These are phyloP conservation scores for Torymus texanus DNA, from an alignment of 2,888 invertebrate genomes.

Conservation along the genomic window DNA sequence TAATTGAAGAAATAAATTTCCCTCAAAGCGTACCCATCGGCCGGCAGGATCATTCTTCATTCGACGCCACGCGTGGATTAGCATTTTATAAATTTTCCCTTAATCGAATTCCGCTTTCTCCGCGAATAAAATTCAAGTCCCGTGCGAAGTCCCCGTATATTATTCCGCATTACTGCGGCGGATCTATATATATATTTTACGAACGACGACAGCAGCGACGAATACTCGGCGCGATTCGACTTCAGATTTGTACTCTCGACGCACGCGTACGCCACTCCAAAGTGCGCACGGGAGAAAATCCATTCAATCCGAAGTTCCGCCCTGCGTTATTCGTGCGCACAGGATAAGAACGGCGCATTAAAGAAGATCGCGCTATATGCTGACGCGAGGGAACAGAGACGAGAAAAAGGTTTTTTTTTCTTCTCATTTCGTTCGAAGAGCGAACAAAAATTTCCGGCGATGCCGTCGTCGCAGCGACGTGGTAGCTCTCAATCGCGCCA, in stretches of 20 bases:
- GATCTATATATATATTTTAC: too few relatives aligned
- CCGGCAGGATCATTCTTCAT: not conserved
- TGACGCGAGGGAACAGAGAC: not conserved
- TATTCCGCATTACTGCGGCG: too few relatives aligned
- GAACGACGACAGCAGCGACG: not conserved
- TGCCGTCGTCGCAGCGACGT: not conserved
- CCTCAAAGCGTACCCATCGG: too few relatives aligned
- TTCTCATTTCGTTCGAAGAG: conserved; percentile 22
- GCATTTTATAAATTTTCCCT: not conserved
- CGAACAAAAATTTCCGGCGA: conserved; percentile 20
- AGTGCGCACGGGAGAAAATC: conserved; percentile 27
- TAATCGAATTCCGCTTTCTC: not conserved
- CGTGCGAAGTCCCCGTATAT: too few relatives aligned
- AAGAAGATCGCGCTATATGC: not conserved
- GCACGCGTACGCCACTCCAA: not conserved
- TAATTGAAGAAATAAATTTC: too few relatives aligned
- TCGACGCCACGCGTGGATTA: not conserved
- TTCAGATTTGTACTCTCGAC: conserved; percentile 43
- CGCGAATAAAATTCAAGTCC: not conserved
- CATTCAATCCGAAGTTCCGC: conserved; percentile 47
- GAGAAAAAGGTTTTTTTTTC: not conserved
- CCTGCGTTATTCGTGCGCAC: not conserved
- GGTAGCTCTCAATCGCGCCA: conserved; percentile 38
- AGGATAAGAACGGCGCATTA: not conserved
- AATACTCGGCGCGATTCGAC: conserved; percentile 14